A percentile compares a stretch with the other conserved stretches of the same genome.
phyloP scores from a whole-genome alignment of 2,113 vertebrate species.

The Cinclus cinclus region DNA sequence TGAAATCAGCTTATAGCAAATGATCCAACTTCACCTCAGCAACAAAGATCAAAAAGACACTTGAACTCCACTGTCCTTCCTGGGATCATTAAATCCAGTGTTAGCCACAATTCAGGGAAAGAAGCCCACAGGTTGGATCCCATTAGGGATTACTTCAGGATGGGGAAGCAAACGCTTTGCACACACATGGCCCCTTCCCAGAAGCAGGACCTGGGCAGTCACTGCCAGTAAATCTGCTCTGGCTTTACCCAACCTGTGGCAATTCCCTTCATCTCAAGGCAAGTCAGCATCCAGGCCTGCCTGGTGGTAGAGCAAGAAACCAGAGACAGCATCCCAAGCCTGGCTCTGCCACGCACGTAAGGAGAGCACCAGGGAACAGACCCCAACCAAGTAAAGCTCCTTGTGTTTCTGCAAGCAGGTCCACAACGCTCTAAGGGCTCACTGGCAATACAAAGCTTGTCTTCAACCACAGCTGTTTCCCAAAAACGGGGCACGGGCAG shows the following conservation, averaged over 20 bases:
- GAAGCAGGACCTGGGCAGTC: background rate
- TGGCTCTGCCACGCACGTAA: accelerated
- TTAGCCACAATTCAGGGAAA: background rate
- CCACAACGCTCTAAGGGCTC: background rate
- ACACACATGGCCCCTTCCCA: background rate
- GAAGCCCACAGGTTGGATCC: background rate
- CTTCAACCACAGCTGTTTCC: background rate
- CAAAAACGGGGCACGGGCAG: background rate
- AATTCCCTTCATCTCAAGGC: background rate
- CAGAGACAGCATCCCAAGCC: background rate
- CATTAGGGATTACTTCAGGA: background rate
- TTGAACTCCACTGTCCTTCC: background rate
- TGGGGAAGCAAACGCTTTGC: background rate
- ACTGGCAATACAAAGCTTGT: background rate
- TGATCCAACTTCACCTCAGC: background rate
- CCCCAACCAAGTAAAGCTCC: background rate
- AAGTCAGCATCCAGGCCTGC: background rate
- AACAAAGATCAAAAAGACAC: background rate
- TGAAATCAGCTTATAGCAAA: background rate
- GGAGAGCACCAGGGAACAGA: background rate
- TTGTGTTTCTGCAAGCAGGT: background rate
- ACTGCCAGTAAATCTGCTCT: background rate
- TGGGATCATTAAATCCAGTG: background rate
- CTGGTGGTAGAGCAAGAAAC: background rate
- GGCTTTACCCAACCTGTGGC: background rate